phyloP scores from a whole-genome alignment of 1,140 invertebrate species.

The Drosophila rufa region DNA sequence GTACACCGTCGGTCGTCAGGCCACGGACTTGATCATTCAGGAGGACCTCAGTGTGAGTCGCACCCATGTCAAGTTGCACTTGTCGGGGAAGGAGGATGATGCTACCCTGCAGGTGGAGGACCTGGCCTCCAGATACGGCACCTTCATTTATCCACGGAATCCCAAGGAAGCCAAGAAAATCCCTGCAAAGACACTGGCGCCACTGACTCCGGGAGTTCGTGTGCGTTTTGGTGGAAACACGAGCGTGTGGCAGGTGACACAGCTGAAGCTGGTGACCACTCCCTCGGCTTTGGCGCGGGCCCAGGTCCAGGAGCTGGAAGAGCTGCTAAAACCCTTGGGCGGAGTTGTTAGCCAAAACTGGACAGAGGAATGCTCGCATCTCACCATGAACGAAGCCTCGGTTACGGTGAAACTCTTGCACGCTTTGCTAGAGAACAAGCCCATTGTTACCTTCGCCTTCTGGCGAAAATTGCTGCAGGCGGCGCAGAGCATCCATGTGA shows the following conservation, averaged over 20 bases:
- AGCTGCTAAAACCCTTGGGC: slow-evolving; percentile 82
- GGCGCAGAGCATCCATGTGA: slow-evolving; percentile 73
- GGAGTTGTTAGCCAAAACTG: slow-evolving; percentile 69
- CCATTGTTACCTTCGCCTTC: slow-evolving; percentile 88
- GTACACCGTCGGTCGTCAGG: slow-evolving; percentile 69
- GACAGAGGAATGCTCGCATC: slow-evolving; percentile 86
- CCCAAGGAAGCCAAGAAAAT: slow-evolving; percentile 42
- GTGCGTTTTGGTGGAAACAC: slow-evolving; percentile 86
- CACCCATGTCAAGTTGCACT: slow-evolving; percentile 85
- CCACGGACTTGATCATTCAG: slow-evolving; percentile 84
- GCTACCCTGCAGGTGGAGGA: slow-evolving; percentile 74
- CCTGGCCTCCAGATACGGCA: slow-evolving; percentile 87
- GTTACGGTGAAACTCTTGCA: slow-evolving; percentile 90
- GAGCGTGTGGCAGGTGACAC: slow-evolving; percentile 85
- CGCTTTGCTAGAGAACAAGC: slow-evolving; percentile 88
- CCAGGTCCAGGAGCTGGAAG: slow-evolving; percentile 79
- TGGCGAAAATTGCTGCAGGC: slow-evolving; percentile 87
- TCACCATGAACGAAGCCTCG: slow-evolving; percentile 89
- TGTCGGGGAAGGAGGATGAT: slow-evolving; percentile 56
- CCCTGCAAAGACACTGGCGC: slow-evolving; percentile 9
- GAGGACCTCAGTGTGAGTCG: slow-evolving; percentile 87
- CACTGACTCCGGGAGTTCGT: slow-evolving; percentile 84
- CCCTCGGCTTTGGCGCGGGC: slow-evolving; percentile 85
- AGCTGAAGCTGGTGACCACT: slow-evolving; percentile 83
- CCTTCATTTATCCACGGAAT: slow-evolving; percentile 85